A percentile compares a stretch with the other conserved stretches of the same genome.
Conservation (phyloP, 2,888 invertebrate species). For the Mimas tiliae region DNA sequence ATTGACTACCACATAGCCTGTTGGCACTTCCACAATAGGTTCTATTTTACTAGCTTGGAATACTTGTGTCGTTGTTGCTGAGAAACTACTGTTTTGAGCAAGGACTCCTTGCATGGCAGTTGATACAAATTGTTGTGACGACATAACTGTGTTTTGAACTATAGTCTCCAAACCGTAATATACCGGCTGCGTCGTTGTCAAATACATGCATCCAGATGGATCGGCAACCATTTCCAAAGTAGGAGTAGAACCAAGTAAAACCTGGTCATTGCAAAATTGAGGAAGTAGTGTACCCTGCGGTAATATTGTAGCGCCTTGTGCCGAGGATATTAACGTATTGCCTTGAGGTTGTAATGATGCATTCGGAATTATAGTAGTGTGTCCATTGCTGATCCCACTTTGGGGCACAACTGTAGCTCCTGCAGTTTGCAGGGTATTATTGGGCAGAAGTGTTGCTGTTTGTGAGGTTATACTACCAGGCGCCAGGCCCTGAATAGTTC, state of each 20-base stretch:
- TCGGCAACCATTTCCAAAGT: constrained; percentile 87
- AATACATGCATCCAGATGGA: constrained; percentile 84
- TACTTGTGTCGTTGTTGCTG: constrained; percentile 92
- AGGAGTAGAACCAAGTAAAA: constrained; percentile 86
- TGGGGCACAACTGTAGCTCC: constrained; percentile 77
- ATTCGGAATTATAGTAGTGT: constrained; percentile 79
- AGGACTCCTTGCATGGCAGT: constrained; percentile 92
- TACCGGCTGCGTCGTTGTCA: constrained; percentile 89
- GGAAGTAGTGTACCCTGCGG: constrained; percentile 85
- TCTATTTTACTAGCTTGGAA: constrained; percentile 94
- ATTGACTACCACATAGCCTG: constrained; percentile 89
- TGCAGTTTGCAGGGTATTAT: constrained; percentile 70
- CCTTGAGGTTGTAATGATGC: constrained; percentile 81
- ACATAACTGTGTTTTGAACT: constrained; percentile 95
- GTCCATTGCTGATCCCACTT: constrained; percentile 79
- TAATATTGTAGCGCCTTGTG: constrained; percentile 85
- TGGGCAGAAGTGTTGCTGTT: constrained; percentile 70
- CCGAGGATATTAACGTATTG: constrained; percentile 78
- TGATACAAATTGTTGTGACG: constrained; percentile 93
- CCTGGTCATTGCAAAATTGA: constrained; percentile 85
- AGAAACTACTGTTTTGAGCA: constrained; percentile 92
- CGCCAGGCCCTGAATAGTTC: constrained; percentile 75
- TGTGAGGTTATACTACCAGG: constrained; percentile 71
- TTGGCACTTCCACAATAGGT: constrained; percentile 90
- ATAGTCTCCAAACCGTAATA: constrained; percentile 94